Conservation (phyloP, 2,888 invertebrate genomes). For the Acronicta aceris region DNA sequence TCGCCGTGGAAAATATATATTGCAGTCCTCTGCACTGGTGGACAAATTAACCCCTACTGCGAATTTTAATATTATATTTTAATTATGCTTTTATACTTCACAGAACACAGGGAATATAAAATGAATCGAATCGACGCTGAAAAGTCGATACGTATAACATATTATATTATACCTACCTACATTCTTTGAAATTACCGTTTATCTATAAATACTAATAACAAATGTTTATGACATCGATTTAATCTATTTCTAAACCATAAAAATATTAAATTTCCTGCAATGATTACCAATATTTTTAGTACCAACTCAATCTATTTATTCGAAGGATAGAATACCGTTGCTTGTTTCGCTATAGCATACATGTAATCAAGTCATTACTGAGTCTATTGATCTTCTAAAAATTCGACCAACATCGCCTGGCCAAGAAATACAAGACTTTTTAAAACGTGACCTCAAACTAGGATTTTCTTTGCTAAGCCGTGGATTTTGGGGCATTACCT, state of each 20-base stretch:
- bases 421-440: conserved; percentile 48
- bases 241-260: too few relatives aligned
- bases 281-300: too few relatives aligned
- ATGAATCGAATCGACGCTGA: conserved; percentile 23
- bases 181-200: conserved; percentile 3
- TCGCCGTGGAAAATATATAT: conserved; percentile 61
- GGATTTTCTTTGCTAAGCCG: conserved; percentile 48
- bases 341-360: conserved; percentile 27
- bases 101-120: conserved; percentile 28
- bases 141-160: conserved; percentile 7
- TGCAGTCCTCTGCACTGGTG: conserved; percentile 47
- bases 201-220: background rate
- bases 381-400: conserved; percentile 55
- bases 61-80: conserved; percentile 42
- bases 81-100: conserved; percentile 24
- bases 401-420: conserved; percentile 25
- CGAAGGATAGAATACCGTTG: conserved; percentile 35
- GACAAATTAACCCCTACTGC: conserved; percentile 36
- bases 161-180: too few relatives aligned
- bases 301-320: conserved; percentile 17
- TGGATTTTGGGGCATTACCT: conserved; percentile 57
- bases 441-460: conserved; percentile 54
- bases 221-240: conserved; percentile 7
- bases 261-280: too few relatives aligned
- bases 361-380: conserved; percentile 55